Evolutionary conservation across 2,888 invertebrate species (phyloP).

Genomic region (Danaus chrysippus): DNA sequence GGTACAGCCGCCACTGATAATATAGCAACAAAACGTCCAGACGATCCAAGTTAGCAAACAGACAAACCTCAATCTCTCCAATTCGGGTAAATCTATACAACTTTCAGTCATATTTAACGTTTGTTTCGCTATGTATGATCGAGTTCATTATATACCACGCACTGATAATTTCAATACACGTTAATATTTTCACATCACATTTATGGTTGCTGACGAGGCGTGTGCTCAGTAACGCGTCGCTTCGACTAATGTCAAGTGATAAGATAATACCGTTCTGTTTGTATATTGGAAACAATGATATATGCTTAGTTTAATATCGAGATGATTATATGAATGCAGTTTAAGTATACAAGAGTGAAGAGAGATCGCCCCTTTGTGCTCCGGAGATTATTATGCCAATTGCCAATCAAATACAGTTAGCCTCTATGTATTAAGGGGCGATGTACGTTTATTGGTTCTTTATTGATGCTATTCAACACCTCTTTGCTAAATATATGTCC

Average conservation of each 20-base stretch:
- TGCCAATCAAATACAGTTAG: constrained; percentile 41
- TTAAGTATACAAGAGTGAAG: constrained; percentile 27
- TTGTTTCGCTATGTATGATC: constrained; percentile 15
- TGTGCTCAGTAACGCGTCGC: constrained; percentile 49
- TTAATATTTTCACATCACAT: constrained; percentile 49
- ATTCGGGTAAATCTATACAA: constrained; percentile 56
- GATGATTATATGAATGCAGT: constrained; percentile 18
- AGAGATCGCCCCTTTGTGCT: constrained; percentile 29
- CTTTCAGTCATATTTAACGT: constrained; percentile 54
- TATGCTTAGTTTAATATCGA: constrained; percentile 18
- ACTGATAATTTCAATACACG: constrained; percentile 30
- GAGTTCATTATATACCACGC: constrained; percentile 23
- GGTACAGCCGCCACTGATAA: too few species aligned
- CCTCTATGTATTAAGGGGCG: constrained; percentile 24
- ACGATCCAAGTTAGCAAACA: background rate
- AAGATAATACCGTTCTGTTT: constrained; percentile 61
- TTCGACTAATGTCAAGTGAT: constrained; percentile 60
- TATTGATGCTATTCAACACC: constrained; percentile 16
- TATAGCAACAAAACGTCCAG: background rate
- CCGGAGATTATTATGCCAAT: constrained; percentile 58
- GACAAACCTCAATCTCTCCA: constrained; percentile 62
- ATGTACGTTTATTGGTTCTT: constrained; percentile 24
- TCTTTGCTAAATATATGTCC: background rate
- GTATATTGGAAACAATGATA: constrained; percentile 56
- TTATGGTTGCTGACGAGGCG: constrained; percentile 42